Evolutionary conservation across 1,140 invertebrate species (phyloP), one percentile per base, ranked within the genome.

Genomic region (Drosophila carrolli): DNA sequence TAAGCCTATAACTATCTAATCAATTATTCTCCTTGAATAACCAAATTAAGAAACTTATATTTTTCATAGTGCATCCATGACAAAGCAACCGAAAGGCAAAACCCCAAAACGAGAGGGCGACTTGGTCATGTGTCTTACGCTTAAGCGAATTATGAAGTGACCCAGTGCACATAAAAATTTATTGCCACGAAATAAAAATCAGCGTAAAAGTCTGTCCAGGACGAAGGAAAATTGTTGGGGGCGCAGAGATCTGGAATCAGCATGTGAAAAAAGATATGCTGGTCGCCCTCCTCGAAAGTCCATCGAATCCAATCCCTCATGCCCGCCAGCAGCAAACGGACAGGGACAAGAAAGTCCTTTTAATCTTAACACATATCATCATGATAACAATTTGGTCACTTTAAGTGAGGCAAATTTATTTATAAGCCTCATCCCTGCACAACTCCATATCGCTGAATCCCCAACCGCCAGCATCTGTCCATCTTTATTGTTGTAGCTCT

Each of bases 391-490:
- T 91, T 91, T 91, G 90, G 86, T 90, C 90, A 91, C 90, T 91
- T 90, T 85, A 90, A 91, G 90, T 91, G 90, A 90, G 85, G 86
- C 86, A 91, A 91, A 91, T 91, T 91, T 91, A 91, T 91, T 91
- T 91, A 85, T 85, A 91, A 90, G 80, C 83, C 73, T 71, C 84
- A 78, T 44, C 59, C 38, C 60, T 41, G n/a, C 37, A 13, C 19
- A n/a, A 23, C 14, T 9, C 37, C 48, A 37, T 29, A 23, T 48
- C 48, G 16, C 19, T 8, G 10, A 53, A 11, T 29, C 46, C 10
- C 13, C 53, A 9, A 8, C 38, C 19, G 16, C 16, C 2, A 14
- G 19, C 55, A 50, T 70, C 59, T 41, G 59, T 61, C 62, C 62
- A 61, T 67, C 65, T 57, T 73, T 54, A 67, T 67, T 72, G 70